These are phyloP conservation scores for Synanceia verrucosa DNA, from an alignment of 2,797 vertebrate species.

Conservation along the genomic window DNA sequence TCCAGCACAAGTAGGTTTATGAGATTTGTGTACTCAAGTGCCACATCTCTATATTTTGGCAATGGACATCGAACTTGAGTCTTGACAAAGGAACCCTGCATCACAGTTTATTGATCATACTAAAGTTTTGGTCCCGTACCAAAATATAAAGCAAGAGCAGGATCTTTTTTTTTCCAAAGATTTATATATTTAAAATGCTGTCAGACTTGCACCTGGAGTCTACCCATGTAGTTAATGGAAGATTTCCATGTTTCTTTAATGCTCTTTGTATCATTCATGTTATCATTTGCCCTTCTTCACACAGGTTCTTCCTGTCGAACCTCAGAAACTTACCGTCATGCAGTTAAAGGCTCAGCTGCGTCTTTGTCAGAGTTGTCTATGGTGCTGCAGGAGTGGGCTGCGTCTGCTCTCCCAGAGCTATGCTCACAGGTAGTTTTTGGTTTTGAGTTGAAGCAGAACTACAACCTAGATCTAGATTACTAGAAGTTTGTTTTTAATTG, in stretches of 20 bases:
- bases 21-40: not conserved
- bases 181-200: not conserved
- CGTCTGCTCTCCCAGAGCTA: slow-evolving; percentile 70
- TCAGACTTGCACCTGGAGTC: not conserved
- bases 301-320: slow-evolving; percentile 24
- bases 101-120: too few species aligned
- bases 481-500: too few species aligned
- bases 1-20: not conserved
- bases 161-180: not conserved
- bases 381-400: slow-evolving; percentile 67
- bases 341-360: slow-evolving; percentile 77
- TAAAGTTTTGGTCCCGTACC: too few species aligned
- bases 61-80: too few species aligned
- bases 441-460: not conserved
- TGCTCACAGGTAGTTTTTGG: slow-evolving; percentile 65
- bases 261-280: not conserved
- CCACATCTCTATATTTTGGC: not conserved
- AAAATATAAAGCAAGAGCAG: too few species aligned
- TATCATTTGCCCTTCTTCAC: not conserved
- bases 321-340: slow-evolving; percentile 63
- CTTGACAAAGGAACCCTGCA: too few species aligned
- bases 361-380: slow-evolving; percentile 77
- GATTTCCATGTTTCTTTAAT: not conserved
- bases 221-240: not conserved
- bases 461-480: too few species aligned